phyloP scores from a whole-genome alignment of 2,797 vertebrate genomes.

The Austrolebias charrua region DNA sequence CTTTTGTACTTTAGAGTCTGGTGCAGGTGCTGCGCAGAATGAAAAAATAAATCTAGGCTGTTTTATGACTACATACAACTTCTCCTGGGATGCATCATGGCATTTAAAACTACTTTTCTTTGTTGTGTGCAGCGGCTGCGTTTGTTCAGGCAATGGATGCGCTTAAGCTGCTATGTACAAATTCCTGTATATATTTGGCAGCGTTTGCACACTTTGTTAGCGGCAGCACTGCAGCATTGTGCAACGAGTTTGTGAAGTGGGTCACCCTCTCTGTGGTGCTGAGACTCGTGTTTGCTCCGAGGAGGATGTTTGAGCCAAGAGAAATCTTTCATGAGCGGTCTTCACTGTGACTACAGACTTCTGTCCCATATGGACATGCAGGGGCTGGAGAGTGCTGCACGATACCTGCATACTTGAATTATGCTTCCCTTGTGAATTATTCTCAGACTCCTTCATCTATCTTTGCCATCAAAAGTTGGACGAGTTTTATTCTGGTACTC shows the following conservation, averaged over 20 bases:
- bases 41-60: not conserved
- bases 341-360: conserved; percentile 30
- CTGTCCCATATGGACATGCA: conserved; percentile 24
- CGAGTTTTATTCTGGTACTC: not conserved
- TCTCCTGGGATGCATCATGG: conserved; percentile 41
- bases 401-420: conserved; percentile 13
- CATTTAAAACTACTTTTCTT: conserved; percentile 27
- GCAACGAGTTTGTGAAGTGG: conserved; percentile 64
- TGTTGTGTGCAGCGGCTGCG: conserved; percentile 13
- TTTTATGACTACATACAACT: conserved; percentile 28
- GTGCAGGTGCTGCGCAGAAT: conserved; percentile 34
- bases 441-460: conserved; percentile 21
- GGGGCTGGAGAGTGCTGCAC: conserved; percentile 10
- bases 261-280: conserved; percentile 55
- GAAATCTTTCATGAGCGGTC: conserved; percentile 25
- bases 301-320: conserved; percentile 29
- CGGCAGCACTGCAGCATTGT: conserved; percentile 53
- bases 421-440: conserved; percentile 15
- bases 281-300: conserved; percentile 45
- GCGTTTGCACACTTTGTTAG: conserved; percentile 45
- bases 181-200: conserved; percentile 42
- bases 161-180: conserved; percentile 28
- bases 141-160: conserved; percentile 20
- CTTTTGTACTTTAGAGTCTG: conserved; percentile 14
- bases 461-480: conserved; percentile 16